Base-by-base conservation (phyloP, 2,888 invertebrate genomes). In the Litoditis marina region DNA sequence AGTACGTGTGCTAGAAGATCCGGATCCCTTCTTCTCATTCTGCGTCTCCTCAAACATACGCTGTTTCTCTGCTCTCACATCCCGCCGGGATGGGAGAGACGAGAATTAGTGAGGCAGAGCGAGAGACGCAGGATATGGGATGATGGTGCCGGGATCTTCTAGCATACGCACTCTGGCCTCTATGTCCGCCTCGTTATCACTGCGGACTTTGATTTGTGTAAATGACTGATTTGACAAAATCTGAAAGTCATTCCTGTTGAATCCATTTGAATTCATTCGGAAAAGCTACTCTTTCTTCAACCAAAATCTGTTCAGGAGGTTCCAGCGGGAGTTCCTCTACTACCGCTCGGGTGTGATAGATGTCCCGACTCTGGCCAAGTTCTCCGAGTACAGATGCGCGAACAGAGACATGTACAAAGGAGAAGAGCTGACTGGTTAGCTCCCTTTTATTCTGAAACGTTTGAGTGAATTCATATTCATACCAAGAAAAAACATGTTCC, bases 361-460 rank as follows among this genome's bases (percentile, higher is more conserved):
- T 28, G 66, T 68, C 2, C 69, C 69, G 25, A 72, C 69, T 16
- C 67, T 65, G 36, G 67, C 68, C 25, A 72, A 72, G 55, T 69
- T 72, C 62, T 63, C 58, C 51, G 72, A 72, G 36, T 68, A 68
- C 57, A 42, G 72, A 44, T 72, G 72, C 55, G 72, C 67, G 11
- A 68, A 69, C 31, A 60, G 62, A 28, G 72, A 72, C 51, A 52
- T 63, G 55, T 63, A 47, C 63, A 46, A 63, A 31, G 63, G 63
- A 42, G 19, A 31, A 16, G 42, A 31, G 22, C 22, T 62, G 19
- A 27, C 31, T 50, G 57, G 62, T 62, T 11, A 30, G 32, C 13
- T 55, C 6, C 16, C 28, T 55, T 25, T n/a, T n/a, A n/a, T n/a
- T 16, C 28, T 28, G 30, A n/a, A 30, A 36, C n/a, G 13, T 16